Conservation (phyloP, 2,888 invertebrate species). For the Hymenopus coronatus region DNA sequence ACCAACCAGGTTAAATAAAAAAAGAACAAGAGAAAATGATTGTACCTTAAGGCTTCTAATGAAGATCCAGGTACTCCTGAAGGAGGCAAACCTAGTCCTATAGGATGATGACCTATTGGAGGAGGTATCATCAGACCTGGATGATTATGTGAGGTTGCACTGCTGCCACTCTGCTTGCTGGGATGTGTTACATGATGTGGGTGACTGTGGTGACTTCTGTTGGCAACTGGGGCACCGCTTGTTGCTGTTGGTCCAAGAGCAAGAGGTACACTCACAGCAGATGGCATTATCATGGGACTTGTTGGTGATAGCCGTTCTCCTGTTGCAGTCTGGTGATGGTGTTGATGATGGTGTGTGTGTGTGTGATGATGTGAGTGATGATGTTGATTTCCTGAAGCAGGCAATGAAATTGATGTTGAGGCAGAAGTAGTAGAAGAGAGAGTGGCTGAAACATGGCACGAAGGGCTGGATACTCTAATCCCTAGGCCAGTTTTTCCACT, state of each 20-base stretch:
- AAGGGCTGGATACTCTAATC: slow-evolving; percentile 35
- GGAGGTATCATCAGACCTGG: slow-evolving; percentile 57
- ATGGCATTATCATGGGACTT: slow-evolving; percentile 4
- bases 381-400: slow-evolving; percentile 54
- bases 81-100: slow-evolving; percentile 30
- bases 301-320: slow-evolving; percentile 15
- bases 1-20: too few species aligned
- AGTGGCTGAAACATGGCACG: slow-evolving; percentile 55
- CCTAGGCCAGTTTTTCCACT: slow-evolving; percentile 16
- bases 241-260: not conserved
- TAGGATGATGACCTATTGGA: slow-evolving; percentile 58
- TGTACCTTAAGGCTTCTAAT: slow-evolving; percentile 60
- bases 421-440: slow-evolving; percentile 49
- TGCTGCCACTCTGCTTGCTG: slow-evolving; percentile 60
- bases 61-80: slow-evolving; percentile 57
- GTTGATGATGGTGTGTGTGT: slow-evolving; percentile 30
- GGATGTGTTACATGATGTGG: slow-evolving; percentile 27
- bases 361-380: slow-evolving; percentile 47
- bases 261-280: slow-evolving; percentile 16
- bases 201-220: slow-evolving; percentile 17
- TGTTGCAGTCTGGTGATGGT: slow-evolving; percentile 20
- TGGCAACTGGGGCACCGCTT: not conserved
- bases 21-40: not conserved
- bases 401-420: slow-evolving; percentile 53
- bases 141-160: slow-evolving; percentile 14